phyloP scores from a whole-genome alignment of 2,888 invertebrate genomes.

The Synanthedon myopaeformis region DNA sequence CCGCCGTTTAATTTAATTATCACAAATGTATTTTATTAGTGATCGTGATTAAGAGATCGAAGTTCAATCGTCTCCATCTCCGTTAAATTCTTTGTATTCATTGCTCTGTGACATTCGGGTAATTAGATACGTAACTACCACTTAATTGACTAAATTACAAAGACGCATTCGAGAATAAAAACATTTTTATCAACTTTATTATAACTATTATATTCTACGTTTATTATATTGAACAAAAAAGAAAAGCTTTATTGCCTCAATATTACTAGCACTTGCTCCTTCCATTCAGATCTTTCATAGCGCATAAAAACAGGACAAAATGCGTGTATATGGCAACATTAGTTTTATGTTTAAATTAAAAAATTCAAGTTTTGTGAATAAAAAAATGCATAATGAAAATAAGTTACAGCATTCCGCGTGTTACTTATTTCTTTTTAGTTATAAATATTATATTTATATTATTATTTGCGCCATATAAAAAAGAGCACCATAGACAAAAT shows the following conservation, averaged over 20 bases:
- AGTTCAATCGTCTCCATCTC: background rate
- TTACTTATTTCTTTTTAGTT: too few relatives aligned
- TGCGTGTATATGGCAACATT: too few relatives aligned
- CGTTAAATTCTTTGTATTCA: background rate
- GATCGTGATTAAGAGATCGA: background rate
- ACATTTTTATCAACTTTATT: background rate
- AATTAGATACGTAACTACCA: background rate
- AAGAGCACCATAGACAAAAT: too few relatives aligned
- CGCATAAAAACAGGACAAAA: too few relatives aligned
- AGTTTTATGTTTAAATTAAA: too few relatives aligned
- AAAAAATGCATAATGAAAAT: too few relatives aligned
- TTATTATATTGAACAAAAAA: slow-evolving; percentile 10
- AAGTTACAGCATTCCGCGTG: too few relatives aligned
- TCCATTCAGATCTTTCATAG: slow-evolving; percentile 35
- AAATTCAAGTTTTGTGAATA: too few relatives aligned
- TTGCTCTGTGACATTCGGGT: background rate
- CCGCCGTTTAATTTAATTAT: slow-evolving; percentile 22
- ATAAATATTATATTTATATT: too few relatives aligned
- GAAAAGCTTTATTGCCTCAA: slow-evolving; percentile 38
- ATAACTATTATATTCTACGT: background rate
- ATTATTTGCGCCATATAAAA: too few relatives aligned
- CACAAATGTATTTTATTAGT: slow-evolving; percentile 7
- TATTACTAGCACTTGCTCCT: slow-evolving; percentile 16
- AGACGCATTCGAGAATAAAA: slow-evolving; percentile 5
- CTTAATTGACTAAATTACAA: slow-evolving; percentile 9